Evolutionary conservation across 2,113 vertebrate species (phyloP).

Genomic region (Natator depressus): DNA sequence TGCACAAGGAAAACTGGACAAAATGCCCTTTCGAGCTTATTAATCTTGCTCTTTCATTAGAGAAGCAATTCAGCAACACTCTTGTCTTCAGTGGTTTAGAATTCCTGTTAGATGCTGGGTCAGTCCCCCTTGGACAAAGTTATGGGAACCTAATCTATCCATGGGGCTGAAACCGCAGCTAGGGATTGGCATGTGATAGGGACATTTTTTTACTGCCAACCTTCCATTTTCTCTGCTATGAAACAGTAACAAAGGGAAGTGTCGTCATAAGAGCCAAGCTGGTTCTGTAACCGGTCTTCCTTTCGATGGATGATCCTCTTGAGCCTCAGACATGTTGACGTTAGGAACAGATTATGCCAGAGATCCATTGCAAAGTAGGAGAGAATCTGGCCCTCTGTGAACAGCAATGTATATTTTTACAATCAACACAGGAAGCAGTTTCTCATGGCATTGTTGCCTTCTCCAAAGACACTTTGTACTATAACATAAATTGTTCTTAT

Average conservation of each 20-base stretch:
- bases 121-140: not conserved
- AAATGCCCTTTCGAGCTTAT: not conserved
- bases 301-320: not conserved
- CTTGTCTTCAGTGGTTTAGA: not conserved
- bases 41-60: not conserved
- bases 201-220: not conserved
- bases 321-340: not conserved
- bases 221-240: not conserved
- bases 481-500: not conserved
- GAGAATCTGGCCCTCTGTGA: not conserved
- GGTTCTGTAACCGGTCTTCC: not conserved
- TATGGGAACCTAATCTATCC: not conserved
- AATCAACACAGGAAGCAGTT: not conserved
- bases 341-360: not conserved
- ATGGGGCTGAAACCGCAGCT: not conserved
- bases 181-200: not conserved
- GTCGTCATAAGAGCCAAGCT: not conserved
- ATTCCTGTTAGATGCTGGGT: not conserved
- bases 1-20: not conserved
- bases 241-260: not conserved
- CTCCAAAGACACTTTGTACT: not conserved
- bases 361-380: not conserved
- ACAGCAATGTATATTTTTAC: not conserved
- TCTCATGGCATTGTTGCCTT: fast-evolving
- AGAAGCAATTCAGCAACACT: not conserved